phyloP scores from a whole-genome alignment of 2,888 invertebrate genomes.

The Lampropteryx suffumata region DNA sequence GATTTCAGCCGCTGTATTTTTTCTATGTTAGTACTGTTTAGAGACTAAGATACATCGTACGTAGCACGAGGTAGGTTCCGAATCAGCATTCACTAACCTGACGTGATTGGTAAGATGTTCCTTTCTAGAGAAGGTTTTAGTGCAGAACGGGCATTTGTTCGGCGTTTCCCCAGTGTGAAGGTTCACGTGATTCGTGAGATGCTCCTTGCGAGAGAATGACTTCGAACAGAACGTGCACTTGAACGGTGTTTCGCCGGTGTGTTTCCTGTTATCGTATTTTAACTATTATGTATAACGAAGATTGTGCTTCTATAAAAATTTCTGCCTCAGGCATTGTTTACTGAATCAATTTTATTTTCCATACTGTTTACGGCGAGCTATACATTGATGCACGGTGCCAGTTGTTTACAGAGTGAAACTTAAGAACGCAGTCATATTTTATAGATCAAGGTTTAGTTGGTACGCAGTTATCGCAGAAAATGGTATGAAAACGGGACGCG shows the following conservation, averaged over 20 bases:
- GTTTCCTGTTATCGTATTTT: conserved; percentile 79
- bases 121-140: conserved; percentile 88
- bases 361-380: too few relatives aligned
- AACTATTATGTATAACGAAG: conserved; percentile 12
- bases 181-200: conserved; percentile 93
- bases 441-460: not conserved
- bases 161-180: conserved; percentile 88
- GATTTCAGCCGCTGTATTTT: too few relatives aligned
- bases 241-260: conserved; percentile 91
- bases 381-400: too few relatives aligned
- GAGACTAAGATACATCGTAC: too few relatives aligned
- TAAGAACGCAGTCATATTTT: too few relatives aligned
- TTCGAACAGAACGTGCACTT: conserved; percentile 87
- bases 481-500: not conserved
- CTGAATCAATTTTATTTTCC: too few relatives aligned
- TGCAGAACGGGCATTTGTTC: conserved; percentile 88
- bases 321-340: too few relatives aligned
- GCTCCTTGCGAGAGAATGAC: conserved; percentile 90
- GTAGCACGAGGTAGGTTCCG: too few relatives aligned
- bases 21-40: too few relatives aligned
- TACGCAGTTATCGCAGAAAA: not conserved
- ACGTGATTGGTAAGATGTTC: conserved; percentile 88
- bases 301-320: too few relatives aligned
- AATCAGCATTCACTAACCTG: conserved; percentile 49
- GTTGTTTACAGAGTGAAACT: too few relatives aligned